These are phyloP conservation scores for Dicyrtoma fusca DNA, from an alignment of 2,888 invertebrate genomes.

Conservation along the genomic window DNA sequence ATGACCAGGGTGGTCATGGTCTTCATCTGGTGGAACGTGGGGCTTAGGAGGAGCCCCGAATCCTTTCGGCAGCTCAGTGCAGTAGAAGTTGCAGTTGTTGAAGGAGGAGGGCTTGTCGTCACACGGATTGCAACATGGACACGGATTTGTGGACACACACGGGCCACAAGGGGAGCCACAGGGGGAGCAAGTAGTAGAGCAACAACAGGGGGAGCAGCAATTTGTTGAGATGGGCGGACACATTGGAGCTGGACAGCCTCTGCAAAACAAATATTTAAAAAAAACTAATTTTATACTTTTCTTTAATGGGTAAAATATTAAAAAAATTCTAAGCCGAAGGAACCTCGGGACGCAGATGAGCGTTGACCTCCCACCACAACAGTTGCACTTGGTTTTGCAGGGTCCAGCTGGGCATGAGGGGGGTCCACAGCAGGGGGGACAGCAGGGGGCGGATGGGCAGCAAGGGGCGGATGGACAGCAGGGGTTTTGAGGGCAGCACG, in stretches of 20 bases:
- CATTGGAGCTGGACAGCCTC: slow-evolving; percentile 5
- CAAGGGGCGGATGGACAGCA: slow-evolving; percentile 9
- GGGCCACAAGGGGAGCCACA: neutral
- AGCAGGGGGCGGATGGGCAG: neutral
- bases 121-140: neutral
- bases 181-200: neutral
- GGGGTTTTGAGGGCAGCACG: slow-evolving; percentile 7
- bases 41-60: neutral
- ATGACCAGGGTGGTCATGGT: too few species aligned
- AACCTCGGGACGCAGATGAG: slow-evolving; percentile 22
- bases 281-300: too few species aligned
- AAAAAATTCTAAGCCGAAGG: neutral
- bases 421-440: slow-evolving; percentile 1
- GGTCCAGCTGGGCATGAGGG: too few species aligned
- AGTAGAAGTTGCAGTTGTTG: slow-evolving; percentile 35
- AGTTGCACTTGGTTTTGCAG: slow-evolving; percentile 19
- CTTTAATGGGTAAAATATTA: neutral
- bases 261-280: neutral
- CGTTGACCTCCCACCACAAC: slow-evolving; percentile 19
- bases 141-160: neutral
- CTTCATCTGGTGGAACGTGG: too few species aligned
- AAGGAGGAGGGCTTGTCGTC: slow-evolving; percentile 29
- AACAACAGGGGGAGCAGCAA: neutral
- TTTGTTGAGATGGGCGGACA: neutral
- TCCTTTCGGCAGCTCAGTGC: slow-evolving; percentile 30